Evolutionary conservation across 2,113 vertebrate species (phyloP).

Genomic region (Clinocottus analis): DNA sequence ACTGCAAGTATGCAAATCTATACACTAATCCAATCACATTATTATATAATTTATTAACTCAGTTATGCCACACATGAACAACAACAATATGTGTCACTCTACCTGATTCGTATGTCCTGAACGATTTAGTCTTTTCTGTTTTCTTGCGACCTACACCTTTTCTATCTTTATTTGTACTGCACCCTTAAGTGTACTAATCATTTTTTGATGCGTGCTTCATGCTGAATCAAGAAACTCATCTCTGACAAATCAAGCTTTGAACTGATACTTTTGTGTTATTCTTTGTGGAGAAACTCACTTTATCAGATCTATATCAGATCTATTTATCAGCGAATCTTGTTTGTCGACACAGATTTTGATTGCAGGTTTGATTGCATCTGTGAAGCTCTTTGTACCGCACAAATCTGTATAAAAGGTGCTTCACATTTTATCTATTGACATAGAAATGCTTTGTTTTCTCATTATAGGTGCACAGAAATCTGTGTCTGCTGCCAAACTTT

Average conservation of each 20-base stretch:
- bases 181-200: not conserved
- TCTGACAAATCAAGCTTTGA: not conserved
- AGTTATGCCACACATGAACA: not conserved
- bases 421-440: not conserved
- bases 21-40: not conserved
- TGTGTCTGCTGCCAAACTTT: conserved; percentile 98
- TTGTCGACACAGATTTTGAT: not conserved
- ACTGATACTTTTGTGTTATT: not conserved
- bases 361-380: not conserved
- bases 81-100: not conserved
- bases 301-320: not conserved
- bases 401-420: not conserved
- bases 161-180: not conserved
- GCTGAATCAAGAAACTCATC: not conserved
- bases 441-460: conserved; percentile 24
- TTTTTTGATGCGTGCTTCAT: not conserved
- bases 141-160: not conserved
- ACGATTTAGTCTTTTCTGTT: not conserved
- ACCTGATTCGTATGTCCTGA: not conserved
- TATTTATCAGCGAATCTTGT: not conserved
- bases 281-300: not conserved
- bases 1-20: too few relatives aligned
- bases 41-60: not conserved
- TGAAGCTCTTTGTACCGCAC: not conserved
- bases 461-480: conserved; percentile 90